A percentile compares a stretch with the other conserved stretches of the same genome.
Conservation (phyloP, 2,797 vertebrate genomes). For the Parauchenoglanis ngamensis region DNA sequence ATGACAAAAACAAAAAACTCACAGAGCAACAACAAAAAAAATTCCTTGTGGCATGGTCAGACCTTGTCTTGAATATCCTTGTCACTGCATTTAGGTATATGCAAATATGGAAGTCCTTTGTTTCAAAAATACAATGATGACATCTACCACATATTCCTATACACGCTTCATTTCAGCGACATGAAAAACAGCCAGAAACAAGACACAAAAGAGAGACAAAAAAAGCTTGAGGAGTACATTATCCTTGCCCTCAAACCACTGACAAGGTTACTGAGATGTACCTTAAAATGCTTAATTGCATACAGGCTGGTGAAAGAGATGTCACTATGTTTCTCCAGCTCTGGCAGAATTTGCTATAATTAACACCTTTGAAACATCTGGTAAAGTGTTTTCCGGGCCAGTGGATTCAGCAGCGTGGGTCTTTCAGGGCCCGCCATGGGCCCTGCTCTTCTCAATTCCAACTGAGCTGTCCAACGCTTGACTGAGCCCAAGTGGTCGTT, state of each 20-base stretch:
- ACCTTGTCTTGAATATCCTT: constrained; percentile 4
- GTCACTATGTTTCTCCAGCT: constrained; percentile 71
- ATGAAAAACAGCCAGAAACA: constrained; percentile 34
- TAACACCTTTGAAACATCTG: constrained; percentile 81
- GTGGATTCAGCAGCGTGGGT: constrained; percentile 54
- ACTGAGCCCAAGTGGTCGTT: constrained; percentile 60
- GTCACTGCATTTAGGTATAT: constrained; percentile 13
- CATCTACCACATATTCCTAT: not conserved
- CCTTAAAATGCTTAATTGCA: constrained; percentile 70
- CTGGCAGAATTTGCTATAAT: constrained; percentile 72
- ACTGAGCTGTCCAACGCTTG: constrained; percentile 63
- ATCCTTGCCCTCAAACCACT: constrained; percentile 45
- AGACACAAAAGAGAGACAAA: constrained; percentile 33
- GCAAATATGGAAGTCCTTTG: constrained; percentile 24
- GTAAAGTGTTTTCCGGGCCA: constrained; percentile 65
- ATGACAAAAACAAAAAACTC: not conserved
- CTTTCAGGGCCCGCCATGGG: constrained; percentile 55
- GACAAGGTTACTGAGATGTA: constrained; percentile 51
- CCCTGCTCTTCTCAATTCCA: constrained; percentile 59
- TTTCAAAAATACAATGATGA: not conserved
- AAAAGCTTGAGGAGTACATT: constrained; percentile 14
- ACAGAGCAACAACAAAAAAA: not conserved
- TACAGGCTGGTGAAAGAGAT: constrained; percentile 70
- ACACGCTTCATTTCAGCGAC: constrained; percentile 25
- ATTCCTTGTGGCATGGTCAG: not conserved